These are phyloP conservation scores for Urocolius indicus DNA, from an alignment of 2,113 vertebrate genomes.

Conservation along the genomic window DNA sequence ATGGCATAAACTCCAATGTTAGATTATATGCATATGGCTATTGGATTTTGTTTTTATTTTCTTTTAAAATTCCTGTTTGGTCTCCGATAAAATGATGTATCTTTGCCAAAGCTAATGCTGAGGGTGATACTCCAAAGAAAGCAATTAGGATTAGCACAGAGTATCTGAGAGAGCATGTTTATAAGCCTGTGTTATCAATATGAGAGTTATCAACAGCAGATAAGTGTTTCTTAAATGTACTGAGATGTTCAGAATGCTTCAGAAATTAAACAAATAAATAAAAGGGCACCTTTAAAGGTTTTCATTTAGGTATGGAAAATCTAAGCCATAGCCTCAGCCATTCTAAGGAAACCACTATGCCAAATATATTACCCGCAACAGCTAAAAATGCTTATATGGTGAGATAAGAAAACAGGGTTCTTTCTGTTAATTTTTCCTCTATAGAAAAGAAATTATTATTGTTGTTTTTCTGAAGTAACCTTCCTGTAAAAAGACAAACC, in stretches of 20 bases:
- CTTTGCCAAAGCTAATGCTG: background rate
- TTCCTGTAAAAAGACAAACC: background rate
- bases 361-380: background rate
- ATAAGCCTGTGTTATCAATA: background rate
- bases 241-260: background rate
- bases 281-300: background rate
- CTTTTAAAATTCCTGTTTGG: background rate
- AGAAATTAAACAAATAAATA: background rate
- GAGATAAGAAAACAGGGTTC: background rate
- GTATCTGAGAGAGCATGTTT: background rate
- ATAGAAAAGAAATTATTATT: background rate
- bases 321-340: background rate
- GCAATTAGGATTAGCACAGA: background rate
- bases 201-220: background rate
- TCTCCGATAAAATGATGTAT: background rate
- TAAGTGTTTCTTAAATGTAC: background rate
- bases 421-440: background rate
- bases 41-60: conserved; percentile 5
- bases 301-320: background rate
- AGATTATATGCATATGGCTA: background rate
- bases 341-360: background rate
- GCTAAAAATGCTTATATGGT: background rate
- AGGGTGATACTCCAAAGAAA: background rate
- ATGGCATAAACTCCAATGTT: background rate
- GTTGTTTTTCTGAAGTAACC: background rate